Evolutionary conservation across 2,888 invertebrate species (phyloP).

Genomic region (Hyles lineata): DNA sequence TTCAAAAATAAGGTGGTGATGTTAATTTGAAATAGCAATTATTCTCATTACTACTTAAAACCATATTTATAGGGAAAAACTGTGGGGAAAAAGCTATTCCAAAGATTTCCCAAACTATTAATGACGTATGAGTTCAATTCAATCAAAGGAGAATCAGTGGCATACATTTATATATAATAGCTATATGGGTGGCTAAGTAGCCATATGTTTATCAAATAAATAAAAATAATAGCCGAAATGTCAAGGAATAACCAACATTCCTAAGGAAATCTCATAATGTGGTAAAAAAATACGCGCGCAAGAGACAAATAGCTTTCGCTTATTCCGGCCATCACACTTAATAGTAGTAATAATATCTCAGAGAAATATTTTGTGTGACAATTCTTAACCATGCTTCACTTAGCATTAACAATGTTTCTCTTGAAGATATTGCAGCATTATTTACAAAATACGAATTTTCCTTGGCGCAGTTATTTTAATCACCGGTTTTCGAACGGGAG

Average conservation of each 20-base stretch:
- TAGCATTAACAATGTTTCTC: background rate
- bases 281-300: background rate
- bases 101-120: too few species aligned
- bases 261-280: background rate
- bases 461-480: too few species aligned
- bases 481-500: too few species aligned
- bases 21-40: too few species aligned
- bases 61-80: too few species aligned
- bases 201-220: background rate
- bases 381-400: background rate
- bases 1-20: too few species aligned
- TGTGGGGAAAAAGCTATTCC: too few species aligned
- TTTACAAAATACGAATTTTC: background rate
- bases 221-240: background rate
- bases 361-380: conserved; percentile 17
- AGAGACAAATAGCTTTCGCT: conserved; percentile 10
- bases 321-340: background rate
- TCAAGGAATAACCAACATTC: background rate
- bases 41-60: too few species aligned
- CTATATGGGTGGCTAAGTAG: too few species aligned
- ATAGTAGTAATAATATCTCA: conserved; percentile 17
- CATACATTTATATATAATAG: too few species aligned
- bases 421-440: background rate
- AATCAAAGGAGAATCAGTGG: too few species aligned
- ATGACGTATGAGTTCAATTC: too few species aligned